Percentiles rank a stretch among this genome's conserved stretches.
Evolutionary conservation across 1,140 invertebrate species (phyloP).

Genomic region (Drosophila chauvacae): DNA sequence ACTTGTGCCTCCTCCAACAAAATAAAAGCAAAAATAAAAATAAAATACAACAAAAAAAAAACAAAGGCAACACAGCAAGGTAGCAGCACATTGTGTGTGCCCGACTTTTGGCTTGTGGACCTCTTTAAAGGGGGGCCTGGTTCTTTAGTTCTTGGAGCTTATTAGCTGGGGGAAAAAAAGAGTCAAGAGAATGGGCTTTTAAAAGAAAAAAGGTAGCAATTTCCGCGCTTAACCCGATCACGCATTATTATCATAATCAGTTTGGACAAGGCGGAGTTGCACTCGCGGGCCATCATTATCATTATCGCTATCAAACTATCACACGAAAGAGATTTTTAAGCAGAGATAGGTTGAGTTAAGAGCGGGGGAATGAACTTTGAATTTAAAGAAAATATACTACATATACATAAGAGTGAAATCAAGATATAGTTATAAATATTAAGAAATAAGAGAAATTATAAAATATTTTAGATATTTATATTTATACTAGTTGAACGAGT

Average conservation of each 20-base stretch:
- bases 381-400: background rate
- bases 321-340: conserved; percentile 27
- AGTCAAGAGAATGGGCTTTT: conserved; percentile 29
- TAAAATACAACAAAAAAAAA: conserved; percentile 29
- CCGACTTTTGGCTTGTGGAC: conserved; percentile 62
- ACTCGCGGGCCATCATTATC: conserved; percentile 50
- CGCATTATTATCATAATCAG: conserved; percentile 78
- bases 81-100: conserved; percentile 63
- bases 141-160: conserved; percentile 43
- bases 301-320: conserved; percentile 64
- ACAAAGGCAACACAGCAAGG: conserved; percentile 13
- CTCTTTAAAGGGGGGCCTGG: conserved; percentile 27
- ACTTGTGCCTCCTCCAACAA: conserved; percentile 64
- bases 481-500: too few species aligned
- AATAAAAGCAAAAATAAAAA: conserved; percentile 16
- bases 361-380: background rate
- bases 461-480: too few species aligned
- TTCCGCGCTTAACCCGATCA: conserved; percentile 59
- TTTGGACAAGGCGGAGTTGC: conserved; percentile 17
- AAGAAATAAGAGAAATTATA: background rate
- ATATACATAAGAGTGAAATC: too few species aligned
- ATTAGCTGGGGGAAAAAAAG: conserved; percentile 54
- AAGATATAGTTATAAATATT: background rate
- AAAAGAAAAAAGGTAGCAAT: conserved; percentile 68
- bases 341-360: conserved; percentile 4